Percentiles rank a stretch among this genome's conserved stretches.
These are phyloP conservation scores for Drosophila hawaiiensis DNA, from an alignment of 2,888 invertebrate genomes.

Conservation along the genomic window DNA sequence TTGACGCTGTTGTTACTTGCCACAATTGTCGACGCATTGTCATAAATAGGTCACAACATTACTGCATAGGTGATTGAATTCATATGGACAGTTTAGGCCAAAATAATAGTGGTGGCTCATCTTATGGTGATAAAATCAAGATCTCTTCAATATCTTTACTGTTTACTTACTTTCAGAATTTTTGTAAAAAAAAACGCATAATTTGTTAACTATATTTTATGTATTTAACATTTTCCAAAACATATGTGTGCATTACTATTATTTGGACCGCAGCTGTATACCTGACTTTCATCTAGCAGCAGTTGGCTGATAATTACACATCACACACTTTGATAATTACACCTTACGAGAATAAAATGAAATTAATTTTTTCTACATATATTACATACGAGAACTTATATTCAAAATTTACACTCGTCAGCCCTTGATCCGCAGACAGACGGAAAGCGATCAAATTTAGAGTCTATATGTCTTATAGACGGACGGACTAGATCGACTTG, in stretches of 20 bases:
- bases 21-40: slow-evolving; percentile 21
- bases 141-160: neutral
- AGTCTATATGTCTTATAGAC: neutral
- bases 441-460: neutral
- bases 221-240: neutral
- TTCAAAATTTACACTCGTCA: neutral
- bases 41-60: slow-evolving; percentile 9
- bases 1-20: slow-evolving; percentile 30
- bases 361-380: no score
- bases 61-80: neutral
- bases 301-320: neutral
- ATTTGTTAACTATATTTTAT: no score
- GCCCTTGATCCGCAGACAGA: neutral
- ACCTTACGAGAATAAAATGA: neutral
- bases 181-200: no score
- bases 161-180: no score
- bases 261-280: neutral
- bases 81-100: neutral
- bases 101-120: neutral
- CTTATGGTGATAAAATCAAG: neutral
- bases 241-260: neutral
- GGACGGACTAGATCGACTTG: neutral
- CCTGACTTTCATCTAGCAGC: neutral
- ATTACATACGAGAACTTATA: neutral
- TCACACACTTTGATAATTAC: neutral